Evolutionary conservation across 2,797 vertebrate genomes (phyloP), one percentile per base, ranked within the genome.

Genomic region (Chaetodon trifasciatus): DNA sequence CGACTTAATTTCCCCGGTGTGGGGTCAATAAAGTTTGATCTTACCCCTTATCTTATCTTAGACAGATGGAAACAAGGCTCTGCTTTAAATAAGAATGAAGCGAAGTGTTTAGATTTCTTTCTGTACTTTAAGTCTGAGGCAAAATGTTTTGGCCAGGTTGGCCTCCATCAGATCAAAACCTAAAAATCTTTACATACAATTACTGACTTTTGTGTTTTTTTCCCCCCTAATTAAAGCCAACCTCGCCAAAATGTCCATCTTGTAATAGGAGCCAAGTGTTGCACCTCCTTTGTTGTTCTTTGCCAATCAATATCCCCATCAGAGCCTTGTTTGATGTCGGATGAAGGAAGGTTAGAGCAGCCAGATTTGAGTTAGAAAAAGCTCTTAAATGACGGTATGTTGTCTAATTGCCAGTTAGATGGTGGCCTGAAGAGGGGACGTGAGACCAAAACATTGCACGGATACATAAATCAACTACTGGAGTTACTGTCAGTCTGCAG

Each of bases 201-300:
- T 32, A 32, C 28, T 32, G 28, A 32, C 2, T 32, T 32, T 32
- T 32, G 28, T 39, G 7, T 39, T 8, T 9, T 8, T 39, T 8
- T 39, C 4, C 6, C 39, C 39, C 9, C 39, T 2, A 39, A 9
- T 39, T 7, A 8, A 39, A 9, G 9, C 39, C 5, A 39, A 8
- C 39, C 1, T 39, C 8, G 39, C 39, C 39, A 39, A 8, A 39
- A 39, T 39, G 39, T 9, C 39, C 6, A 39, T 57, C 15, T 53
- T 0, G 8, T 23, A 40, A 56, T 0, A 9, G 15, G 5, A 1
- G 5, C 7, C 24, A 52, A 49, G 0, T 44, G 0, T n/a, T 35
- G 32, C 7, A 58, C 69, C 21, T 55, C 11, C 10, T 70, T 5
- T 49, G 10, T 17, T 65, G 10, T 66, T 71, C 15, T 13, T 23